These are phyloP conservation scores for Atta texana DNA, from an alignment of 1,140 invertebrate species.

Conservation along the genomic window DNA sequence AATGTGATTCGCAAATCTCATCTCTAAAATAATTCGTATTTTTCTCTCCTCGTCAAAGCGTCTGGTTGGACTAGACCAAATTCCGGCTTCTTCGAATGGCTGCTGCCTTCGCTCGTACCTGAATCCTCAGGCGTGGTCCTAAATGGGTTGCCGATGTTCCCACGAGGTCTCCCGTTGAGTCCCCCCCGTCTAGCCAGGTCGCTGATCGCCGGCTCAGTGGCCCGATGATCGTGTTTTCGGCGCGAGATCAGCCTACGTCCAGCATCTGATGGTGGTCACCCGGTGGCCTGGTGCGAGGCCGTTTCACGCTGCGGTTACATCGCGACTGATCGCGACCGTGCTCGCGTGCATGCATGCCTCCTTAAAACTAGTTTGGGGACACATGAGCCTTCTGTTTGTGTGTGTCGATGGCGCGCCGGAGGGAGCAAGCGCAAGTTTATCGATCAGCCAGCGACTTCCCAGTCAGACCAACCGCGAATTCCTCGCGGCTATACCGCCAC, in stretches of 20 bases:
- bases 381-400: constrained; percentile 8
- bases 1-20: neutral
- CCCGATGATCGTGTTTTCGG: constrained; percentile 47
- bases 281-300: constrained; percentile 82
- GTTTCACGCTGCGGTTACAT: constrained; percentile 85
- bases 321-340: constrained; percentile 83
- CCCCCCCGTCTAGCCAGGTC: constrained; percentile 30
- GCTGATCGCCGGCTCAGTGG: constrained; percentile 35
- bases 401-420: constrained; percentile 76
- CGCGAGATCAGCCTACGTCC: constrained; percentile 74
- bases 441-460: constrained; percentile 74
- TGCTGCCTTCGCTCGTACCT: constrained; percentile 55
- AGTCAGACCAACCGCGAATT: constrained; percentile 22
- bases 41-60: neutral
- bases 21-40: neutral
- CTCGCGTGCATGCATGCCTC: constrained; percentile 66
- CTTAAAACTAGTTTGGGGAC: constrained; percentile 78
- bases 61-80: neutral
- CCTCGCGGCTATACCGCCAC: neutral
- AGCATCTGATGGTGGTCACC: constrained; percentile 80
- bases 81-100: constrained; percentile 8
- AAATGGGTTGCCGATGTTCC: constrained; percentile 36
- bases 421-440: constrained; percentile 74
- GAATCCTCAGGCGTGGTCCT: constrained; percentile 28
- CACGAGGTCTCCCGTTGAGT: constrained; percentile 6